Percentiles rank a stretch among this genome's conserved stretches.
These are phyloP conservation scores for Vanacampus margaritifer DNA, from an alignment of 2,113 vertebrate species.

Conservation along the genomic window DNA sequence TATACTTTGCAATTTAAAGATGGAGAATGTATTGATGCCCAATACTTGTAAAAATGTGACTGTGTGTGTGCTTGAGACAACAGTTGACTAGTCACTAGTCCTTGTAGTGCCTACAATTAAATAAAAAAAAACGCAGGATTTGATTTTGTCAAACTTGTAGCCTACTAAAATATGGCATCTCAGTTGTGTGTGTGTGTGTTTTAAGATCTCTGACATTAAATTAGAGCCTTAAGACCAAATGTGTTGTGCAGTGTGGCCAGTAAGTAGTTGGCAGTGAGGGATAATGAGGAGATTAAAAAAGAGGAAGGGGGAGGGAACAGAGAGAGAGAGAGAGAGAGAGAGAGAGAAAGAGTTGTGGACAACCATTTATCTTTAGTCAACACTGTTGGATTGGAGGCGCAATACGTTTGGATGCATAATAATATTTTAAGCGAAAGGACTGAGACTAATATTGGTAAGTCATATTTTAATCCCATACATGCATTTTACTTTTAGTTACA, in stretches of 20 bases:
- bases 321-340: constrained; percentile 10
- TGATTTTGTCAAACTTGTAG: not conserved
- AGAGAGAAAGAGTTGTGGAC: not conserved
- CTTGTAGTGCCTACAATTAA: no score
- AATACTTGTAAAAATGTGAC: no score
- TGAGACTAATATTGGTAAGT: constrained; percentile 33
- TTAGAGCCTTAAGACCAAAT: not conserved
- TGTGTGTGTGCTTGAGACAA: not conserved
- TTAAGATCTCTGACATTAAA: not conserved
- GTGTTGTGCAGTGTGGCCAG: constrained; percentile 11
- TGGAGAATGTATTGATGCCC: no score
- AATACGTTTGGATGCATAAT: constrained; percentile 29
- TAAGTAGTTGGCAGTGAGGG: constrained; percentile 39
- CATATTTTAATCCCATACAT: not conserved
- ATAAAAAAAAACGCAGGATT: no score
- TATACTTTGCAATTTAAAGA: no score
- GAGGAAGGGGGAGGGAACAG: constrained; percentile 6
- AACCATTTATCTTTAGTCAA: constrained; percentile 25
- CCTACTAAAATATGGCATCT: not conserved
- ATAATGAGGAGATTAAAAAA: constrained; percentile 51
- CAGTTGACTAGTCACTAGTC: no score
- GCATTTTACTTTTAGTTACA: not conserved
- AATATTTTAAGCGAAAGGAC: constrained; percentile 14
- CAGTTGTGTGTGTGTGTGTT: not conserved
- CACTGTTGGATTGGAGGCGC: constrained; percentile 23